Evolutionary conservation across 2,797 vertebrate genomes (phyloP).

Genomic region (Adelosebastes latens): DNA sequence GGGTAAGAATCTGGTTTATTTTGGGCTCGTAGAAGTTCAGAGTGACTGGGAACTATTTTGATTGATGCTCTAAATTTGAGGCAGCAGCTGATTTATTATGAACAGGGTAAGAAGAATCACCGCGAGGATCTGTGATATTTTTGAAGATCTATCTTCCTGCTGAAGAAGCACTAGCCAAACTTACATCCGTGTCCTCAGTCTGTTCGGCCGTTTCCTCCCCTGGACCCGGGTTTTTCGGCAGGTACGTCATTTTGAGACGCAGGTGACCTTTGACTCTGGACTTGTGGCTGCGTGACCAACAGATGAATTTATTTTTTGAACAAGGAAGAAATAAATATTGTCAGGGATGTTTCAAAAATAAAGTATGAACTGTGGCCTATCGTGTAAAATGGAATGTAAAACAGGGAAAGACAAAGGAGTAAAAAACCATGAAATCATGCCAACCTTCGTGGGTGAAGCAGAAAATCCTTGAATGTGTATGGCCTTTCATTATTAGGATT

Average conservation of each 20-base stretch:
- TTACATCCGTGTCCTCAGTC: conserved; percentile 90
- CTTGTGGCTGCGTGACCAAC: conserved; percentile 86
- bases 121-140: not conserved
- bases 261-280: conserved; percentile 97
- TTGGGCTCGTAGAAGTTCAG: not conserved
- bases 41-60: not conserved
- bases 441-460: conserved; percentile 97
- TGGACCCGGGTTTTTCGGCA: conserved; percentile 89
- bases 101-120: not conserved
- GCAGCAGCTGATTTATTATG: not conserved
- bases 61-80: not conserved
- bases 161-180: conserved; percentile 29
- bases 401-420: conserved; percentile 20
- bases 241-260: conserved; percentile 97
- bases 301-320: not conserved
- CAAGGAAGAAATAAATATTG: not conserved
- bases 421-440: conserved; percentile 64
- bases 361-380: not conserved
- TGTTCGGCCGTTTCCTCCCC: conserved; percentile 90
- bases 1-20: not conserved
- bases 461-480: conserved; percentile 98
- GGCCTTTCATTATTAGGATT: conserved; percentile 93
- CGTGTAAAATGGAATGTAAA: conserved; percentile 31
- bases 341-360: not conserved
- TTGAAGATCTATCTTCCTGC: not conserved